Conservation (phyloP, 2,888 invertebrate genomes). For the Iphiclides podalirius region DNA sequence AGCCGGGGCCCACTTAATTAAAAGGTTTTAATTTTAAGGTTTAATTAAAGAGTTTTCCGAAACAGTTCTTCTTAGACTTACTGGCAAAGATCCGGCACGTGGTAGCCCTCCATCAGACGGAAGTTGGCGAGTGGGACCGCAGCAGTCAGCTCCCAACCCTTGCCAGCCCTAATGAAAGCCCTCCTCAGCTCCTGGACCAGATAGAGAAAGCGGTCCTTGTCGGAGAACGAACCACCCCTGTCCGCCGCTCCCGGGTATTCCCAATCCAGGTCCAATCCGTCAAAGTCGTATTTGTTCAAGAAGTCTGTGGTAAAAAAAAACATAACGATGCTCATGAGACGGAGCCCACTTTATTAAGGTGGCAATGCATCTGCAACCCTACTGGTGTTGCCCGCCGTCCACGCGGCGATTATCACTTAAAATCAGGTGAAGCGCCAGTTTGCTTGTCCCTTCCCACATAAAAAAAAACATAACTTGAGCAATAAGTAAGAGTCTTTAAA, state of each 20-base stretch:
- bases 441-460: too few relatives aligned
- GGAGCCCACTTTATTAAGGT: too few relatives aligned
- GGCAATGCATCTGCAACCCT: too few relatives aligned
- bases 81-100: conserved; percentile 94
- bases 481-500: neutral
- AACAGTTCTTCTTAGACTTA: too few relatives aligned
- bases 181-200: conserved; percentile 90
- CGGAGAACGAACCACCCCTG: conserved; percentile 90
- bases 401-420: too few relatives aligned
- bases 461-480: too few relatives aligned
- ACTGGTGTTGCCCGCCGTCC: too few relatives aligned
- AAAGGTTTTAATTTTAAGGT: too few relatives aligned
- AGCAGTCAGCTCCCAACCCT: conserved; percentile 93
- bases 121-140: conserved; percentile 94
- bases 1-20: too few relatives aligned
- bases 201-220: conserved; percentile 90
- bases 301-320: conserved; percentile 73
- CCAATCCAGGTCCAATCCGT: conserved; percentile 94
- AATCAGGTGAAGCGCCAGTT: too few relatives aligned
- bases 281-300: conserved; percentile 88
- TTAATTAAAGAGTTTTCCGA: too few relatives aligned
- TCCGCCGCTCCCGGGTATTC: conserved; percentile 95
- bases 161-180: conserved; percentile 87
- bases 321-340: neutral
- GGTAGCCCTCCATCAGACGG: conserved; percentile 92